A percentile compares a stretch with the other conserved stretches of the same genome.
These are phyloP conservation scores for Catostomus latipinnis DNA, from an alignment of 2,797 vertebrate species.

Conservation along the genomic window DNA sequence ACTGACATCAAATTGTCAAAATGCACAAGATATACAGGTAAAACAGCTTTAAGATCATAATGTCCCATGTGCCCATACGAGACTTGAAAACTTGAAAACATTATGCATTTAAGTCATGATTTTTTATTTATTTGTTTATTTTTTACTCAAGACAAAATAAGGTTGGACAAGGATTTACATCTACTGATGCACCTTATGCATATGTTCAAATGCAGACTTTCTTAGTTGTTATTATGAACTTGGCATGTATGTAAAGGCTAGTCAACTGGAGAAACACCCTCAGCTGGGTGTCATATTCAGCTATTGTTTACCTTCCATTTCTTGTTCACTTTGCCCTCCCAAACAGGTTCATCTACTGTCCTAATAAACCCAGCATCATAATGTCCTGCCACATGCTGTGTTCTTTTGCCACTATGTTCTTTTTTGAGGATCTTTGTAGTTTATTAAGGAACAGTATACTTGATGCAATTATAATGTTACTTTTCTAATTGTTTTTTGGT, in stretches of 20 bases:
- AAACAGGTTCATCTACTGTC: slow-evolving; percentile 19
- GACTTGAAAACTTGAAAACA: neutral
- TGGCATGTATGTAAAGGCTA: slow-evolving; percentile 1
- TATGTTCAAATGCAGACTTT: neutral
- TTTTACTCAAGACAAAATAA: neutral
- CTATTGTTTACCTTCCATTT: slow-evolving; percentile 25
- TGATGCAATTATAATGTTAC: neutral
- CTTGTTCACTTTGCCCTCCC: neutral
- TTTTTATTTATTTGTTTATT: neutral
- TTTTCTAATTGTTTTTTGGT: neutral
- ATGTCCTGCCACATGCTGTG: neutral
- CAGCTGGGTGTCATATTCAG: slow-evolving; percentile 45
- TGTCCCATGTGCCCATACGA: neutral
- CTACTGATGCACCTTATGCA: neutral
- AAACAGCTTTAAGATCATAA: neutral
- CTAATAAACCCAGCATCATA: neutral
- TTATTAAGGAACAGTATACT: neutral
- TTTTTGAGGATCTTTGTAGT: neutral
- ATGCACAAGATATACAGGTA: neutral
- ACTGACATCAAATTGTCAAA: neutral
- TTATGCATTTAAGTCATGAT: neutral
- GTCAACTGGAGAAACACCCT: slow-evolving; percentile 13
- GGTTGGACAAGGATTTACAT: neutral
- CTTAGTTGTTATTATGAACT: neutral
- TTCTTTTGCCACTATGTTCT: neutral